These are phyloP conservation scores for Thera obeliscata DNA, from an alignment of 2,888 invertebrate species.

Conservation along the genomic window DNA sequence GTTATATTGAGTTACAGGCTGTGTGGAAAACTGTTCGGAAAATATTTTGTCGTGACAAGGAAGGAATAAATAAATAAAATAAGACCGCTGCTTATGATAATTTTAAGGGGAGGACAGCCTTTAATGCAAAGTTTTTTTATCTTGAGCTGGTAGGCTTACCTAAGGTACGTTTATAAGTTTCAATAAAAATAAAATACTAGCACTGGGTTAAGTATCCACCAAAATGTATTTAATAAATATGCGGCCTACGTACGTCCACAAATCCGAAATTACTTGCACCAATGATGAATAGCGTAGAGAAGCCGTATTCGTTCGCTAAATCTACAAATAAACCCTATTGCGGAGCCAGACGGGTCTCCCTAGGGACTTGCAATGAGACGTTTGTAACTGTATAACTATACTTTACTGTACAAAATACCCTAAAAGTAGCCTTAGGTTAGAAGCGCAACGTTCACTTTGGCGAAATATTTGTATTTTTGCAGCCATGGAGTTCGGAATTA, in stretches of 20 bases:
- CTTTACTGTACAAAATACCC: slow-evolving; percentile 29
- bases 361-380: slow-evolving; percentile 45
- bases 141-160: too few species aligned
- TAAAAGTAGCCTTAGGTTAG: slow-evolving; percentile 26
- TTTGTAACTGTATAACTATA: slow-evolving; percentile 36
- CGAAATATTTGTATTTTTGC: slow-evolving; percentile 34
- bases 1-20: slow-evolving; percentile 77
- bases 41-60: slow-evolving; percentile 82
- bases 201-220: too few species aligned
- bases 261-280: slow-evolving; percentile 57
- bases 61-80: slow-evolving; percentile 60
- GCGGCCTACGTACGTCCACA: slow-evolving; percentile 29
- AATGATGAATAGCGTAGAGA: slow-evolving; percentile 57
- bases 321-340: slow-evolving; percentile 63
- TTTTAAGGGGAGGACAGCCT: slow-evolving; percentile 9
- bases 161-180: too few species aligned
- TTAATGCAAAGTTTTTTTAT: too few species aligned
- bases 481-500: slow-evolving; percentile 6
- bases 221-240: slow-evolving; percentile 1
- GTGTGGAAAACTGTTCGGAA: slow-evolving; percentile 82
- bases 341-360: slow-evolving; percentile 52
- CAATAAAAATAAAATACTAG: too few species aligned
- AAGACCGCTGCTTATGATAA: slow-evolving; percentile 42
- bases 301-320: slow-evolving; percentile 63
- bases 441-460: slow-evolving; percentile 26